Evolutionary conservation across 1,140 invertebrate species (phyloP).

Genomic region (Rhagoletis zephyria): DNA sequence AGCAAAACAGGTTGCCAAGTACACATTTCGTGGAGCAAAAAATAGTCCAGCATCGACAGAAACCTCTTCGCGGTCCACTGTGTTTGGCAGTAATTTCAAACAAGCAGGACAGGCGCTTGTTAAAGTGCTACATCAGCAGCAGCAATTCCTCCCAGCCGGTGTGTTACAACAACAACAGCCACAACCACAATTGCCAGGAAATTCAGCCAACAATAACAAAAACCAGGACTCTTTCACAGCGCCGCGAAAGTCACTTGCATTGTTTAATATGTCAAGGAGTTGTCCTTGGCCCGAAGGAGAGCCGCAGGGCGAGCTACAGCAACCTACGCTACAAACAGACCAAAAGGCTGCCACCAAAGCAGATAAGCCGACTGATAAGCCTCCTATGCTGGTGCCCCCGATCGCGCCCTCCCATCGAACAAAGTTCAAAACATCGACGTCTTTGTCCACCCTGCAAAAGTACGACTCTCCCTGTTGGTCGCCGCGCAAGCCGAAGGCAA

Average conservation of each 20-base stretch:
- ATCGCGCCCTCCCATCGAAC: background rate
- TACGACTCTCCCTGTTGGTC: background rate
- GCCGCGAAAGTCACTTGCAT: background rate
- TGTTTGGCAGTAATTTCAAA: background rate
- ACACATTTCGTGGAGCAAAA: background rate
- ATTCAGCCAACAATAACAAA: background rate
- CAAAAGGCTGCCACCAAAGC: background rate
- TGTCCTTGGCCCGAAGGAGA: background rate
- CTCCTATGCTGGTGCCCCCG: background rate
- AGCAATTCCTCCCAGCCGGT: background rate
- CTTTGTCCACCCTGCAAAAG: background rate
- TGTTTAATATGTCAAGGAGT: background rate
- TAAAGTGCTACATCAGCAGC: background rate
- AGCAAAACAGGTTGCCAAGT: background rate
- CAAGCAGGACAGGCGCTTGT: background rate
- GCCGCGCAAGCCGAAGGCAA: background rate
- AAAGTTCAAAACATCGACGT: background rate
- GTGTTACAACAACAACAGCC: background rate
- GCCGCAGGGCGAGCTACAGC: background rate
- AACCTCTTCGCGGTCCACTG: background rate
- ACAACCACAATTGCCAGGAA: background rate
- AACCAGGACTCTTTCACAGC: background rate
- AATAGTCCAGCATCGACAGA: background rate
- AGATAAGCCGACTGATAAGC: background rate
- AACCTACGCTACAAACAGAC: background rate